phyloP scores from a whole-genome alignment of 92 coral and sea anemone genomes.

The Epizoanthus ramosus region DNA sequence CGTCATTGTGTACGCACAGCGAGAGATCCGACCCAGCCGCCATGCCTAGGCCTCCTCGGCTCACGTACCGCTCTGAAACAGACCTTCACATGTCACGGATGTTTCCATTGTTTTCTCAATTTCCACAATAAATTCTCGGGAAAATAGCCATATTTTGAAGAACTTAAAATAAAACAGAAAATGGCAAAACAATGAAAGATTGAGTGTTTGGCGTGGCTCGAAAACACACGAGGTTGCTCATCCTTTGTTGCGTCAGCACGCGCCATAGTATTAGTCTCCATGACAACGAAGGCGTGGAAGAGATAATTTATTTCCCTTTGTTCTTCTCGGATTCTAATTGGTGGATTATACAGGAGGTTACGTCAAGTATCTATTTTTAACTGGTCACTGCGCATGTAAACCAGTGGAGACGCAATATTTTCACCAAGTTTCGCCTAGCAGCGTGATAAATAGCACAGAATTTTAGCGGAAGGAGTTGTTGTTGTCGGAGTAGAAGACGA shows the following conservation, averaged over 20 bases:
- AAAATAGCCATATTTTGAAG: too few species aligned
- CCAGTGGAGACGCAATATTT: slow-evolving; percentile 40
- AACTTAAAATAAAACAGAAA: too few species aligned
- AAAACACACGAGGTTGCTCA: slow-evolving; percentile 16
- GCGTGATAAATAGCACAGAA: slow-evolving; percentile 53
- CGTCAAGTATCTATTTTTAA: slow-evolving; percentile 52
- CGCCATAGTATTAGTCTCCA: slow-evolving; percentile 57
- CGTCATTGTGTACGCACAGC: too few species aligned
- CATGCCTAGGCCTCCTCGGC: too few species aligned
- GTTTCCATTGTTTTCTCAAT: too few species aligned
- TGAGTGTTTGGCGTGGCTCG: slow-evolving; percentile 26
- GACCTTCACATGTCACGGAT: too few species aligned
- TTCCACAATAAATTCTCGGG: too few species aligned
- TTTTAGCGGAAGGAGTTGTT: not conserved
- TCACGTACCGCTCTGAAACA: too few species aligned
- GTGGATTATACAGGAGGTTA: slow-evolving; percentile 65
- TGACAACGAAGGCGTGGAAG: slow-evolving; percentile 46
- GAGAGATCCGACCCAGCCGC: too few species aligned
- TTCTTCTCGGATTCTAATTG: slow-evolving; percentile 63
- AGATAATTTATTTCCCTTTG: slow-evolving; percentile 28
- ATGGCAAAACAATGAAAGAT: too few species aligned
- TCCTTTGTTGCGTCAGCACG: slow-evolving; percentile 45
- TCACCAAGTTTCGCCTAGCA: slow-evolving; percentile 47
- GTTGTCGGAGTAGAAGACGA: not conserved
- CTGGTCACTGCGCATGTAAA: slow-evolving; percentile 37